phyloP scores from a whole-genome alignment of 2,888 invertebrate genomes.

The Dynastes maya region DNA sequence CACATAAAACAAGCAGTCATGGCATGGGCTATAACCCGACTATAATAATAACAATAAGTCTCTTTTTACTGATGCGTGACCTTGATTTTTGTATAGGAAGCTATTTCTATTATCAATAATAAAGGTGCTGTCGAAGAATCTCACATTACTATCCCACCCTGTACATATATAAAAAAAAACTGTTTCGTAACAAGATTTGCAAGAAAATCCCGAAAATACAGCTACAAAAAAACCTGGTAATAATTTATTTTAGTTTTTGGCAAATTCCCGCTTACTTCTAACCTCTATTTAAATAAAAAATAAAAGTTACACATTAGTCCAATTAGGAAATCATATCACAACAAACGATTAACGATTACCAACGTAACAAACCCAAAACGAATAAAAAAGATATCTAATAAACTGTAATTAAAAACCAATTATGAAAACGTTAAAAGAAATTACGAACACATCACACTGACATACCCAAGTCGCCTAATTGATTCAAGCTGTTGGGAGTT shows the following conservation, averaged over 20 bases:
- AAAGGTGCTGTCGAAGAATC: no score
- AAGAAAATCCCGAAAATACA: background rate
- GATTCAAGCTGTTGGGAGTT: slow-evolving; percentile 84
- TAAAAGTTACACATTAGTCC: background rate
- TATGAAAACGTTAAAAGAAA: slow-evolving; percentile 50
- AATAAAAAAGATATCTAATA: no score
- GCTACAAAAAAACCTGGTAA: background rate
- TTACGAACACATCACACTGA: slow-evolving; percentile 64
- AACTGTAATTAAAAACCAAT: slow-evolving; percentile 10
- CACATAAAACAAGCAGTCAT: no score
- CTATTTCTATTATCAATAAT: no score
- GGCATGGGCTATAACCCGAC: no score
- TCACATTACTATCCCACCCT: no score
- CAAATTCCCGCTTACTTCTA: slow-evolving; percentile 1
- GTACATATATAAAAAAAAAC: no score
- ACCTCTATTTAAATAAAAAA: background rate
- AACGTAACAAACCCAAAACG: slow-evolving; percentile 28
- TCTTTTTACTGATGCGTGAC: no score
- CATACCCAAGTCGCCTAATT: slow-evolving; percentile 84
- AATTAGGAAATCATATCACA: slow-evolving; percentile 22
- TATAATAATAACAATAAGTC: no score
- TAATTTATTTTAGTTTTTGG: slow-evolving; percentile 1
- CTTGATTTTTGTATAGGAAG: no score
- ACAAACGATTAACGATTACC: slow-evolving; percentile 15
- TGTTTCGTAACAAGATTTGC: background rate